phyloP scores from a whole-genome alignment of 2,888 invertebrate species.

The Coremacera marginata region DNA sequence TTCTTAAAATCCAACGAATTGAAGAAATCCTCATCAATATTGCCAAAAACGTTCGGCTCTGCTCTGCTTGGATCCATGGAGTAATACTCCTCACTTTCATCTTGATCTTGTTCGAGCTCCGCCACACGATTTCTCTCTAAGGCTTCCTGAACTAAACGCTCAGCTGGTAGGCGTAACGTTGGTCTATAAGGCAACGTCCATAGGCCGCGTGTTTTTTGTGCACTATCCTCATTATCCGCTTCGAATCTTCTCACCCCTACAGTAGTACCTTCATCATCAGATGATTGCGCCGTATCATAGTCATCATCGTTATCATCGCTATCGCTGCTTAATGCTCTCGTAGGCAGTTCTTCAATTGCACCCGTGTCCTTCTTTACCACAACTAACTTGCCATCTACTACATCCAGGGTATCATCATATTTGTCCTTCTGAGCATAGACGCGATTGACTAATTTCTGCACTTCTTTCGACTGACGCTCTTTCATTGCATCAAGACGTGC shows the following conservation, averaged over 20 bases:
- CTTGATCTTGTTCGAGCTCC: slow-evolving; percentile 39
- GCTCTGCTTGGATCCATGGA: slow-evolving; percentile 52
- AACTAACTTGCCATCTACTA: slow-evolving; percentile 60
- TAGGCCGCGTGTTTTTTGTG: slow-evolving; percentile 1
- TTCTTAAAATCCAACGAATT: slow-evolving; percentile 56
- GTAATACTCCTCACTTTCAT: slow-evolving; percentile 49
- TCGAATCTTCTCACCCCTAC: neutral
- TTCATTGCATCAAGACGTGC: slow-evolving; percentile 51
- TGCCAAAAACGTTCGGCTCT: slow-evolving; percentile 47
- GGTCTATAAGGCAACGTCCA: slow-evolving; percentile 50
- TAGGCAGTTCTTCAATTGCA: slow-evolving; percentile 55
- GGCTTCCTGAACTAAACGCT: slow-evolving; percentile 44
- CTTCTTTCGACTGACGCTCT: slow-evolving; percentile 46
- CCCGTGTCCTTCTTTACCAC: slow-evolving; percentile 59
- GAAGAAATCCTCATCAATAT: slow-evolving; percentile 57
- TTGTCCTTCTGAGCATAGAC: slow-evolving; percentile 60
- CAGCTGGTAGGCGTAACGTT: slow-evolving; percentile 45
- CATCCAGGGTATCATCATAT: slow-evolving; percentile 61
- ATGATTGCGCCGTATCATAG: slow-evolving; percentile 48
- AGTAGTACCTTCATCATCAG: slow-evolving; percentile 30
- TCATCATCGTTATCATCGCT: slow-evolving; percentile 50
- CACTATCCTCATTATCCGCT: neutral
- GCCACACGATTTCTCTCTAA: slow-evolving; percentile 8
- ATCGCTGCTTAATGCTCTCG: slow-evolving; percentile 1
- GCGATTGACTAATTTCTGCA: slow-evolving; percentile 53